Evolutionary conservation across 1,140 invertebrate genomes (phyloP), one percentile per base, ranked within the genome.

Genomic region (Gryllus bimaculatus): DNA sequence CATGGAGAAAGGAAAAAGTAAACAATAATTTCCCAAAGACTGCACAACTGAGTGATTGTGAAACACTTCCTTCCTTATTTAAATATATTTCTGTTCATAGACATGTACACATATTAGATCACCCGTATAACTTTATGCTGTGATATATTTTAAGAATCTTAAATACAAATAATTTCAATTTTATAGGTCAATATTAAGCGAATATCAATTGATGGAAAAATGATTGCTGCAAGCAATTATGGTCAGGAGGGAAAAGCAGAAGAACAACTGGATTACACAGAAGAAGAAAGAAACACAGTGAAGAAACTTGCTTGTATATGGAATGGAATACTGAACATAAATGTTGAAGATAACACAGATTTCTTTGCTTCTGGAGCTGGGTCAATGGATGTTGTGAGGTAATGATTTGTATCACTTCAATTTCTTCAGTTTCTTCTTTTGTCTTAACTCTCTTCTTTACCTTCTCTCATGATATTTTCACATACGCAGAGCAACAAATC

Each of bases 361-460:
- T 98, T 99, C 85, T 98, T 99, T 85, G 91, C 91, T 13, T 91
- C 90, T 73, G 97, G 97, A 47, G 97, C 94, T 26, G 94, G 95
- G 0, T 98, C 96, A 12, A 98, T 99, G 96, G 97, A 99, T 85
- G 96, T 99, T 10, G 95, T 97, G 0, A 90, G 91, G 88, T 91
- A 86, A 80, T 77, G 79, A 79, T 83, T n/a, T 7, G 18, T 4
- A 7, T 18, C 5, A 20, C 74, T 8, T 78, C 4, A n/a, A 76
- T 74, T 76, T 54, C 18, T 78, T 77, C 5, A 1, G 5, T 39
- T 39, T 39, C 26, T 5, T 39, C n/a, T 39, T 39, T 1, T 2
- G 26, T 39, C 26, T 39, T 39, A 39, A 39, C 26, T 39, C 26
- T 39, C 26, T 39, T 39, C 26, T 39, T 39, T 39, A 5, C 26